These are phyloP conservation scores for Elephantulus edwardii DNA, from an alignment of 2,113 vertebrate species.

Conservation along the genomic window DNA sequence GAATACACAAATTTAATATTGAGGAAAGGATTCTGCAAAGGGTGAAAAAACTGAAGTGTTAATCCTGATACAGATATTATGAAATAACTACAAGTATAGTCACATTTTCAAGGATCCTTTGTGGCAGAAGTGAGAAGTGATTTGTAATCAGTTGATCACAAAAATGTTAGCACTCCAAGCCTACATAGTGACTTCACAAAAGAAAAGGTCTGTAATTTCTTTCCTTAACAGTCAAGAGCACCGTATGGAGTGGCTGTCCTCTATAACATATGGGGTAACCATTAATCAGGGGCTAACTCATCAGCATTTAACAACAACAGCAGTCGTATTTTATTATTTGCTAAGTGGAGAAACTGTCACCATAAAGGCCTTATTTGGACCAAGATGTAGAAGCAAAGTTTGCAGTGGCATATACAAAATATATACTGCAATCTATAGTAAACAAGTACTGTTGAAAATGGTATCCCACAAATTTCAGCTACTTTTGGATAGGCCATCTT, in stretches of 20 bases:
- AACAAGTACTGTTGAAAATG: slow-evolving; percentile 27
- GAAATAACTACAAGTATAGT: too few species aligned
- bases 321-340: slow-evolving; percentile 6
- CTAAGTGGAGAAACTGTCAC: neutral
- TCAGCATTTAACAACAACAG: neutral
- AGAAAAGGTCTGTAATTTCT: neutral
- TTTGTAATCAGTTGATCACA: too few species aligned
- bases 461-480: neutral
- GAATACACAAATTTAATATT: too few species aligned
- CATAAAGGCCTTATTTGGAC: neutral
- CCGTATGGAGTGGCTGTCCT: neutral
- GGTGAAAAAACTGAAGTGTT: too few species aligned
- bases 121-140: too few species aligned
- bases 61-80: too few species aligned
- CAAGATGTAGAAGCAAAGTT: neutral
- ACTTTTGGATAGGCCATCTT: neutral
- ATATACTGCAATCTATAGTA: neutral
- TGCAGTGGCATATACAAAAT: neutral
- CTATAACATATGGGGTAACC: neutral
- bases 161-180: too few species aligned
- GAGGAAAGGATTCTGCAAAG: too few species aligned
- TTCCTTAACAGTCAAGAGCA: neutral
- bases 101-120: too few species aligned
- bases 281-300: too few species aligned
- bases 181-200: too few species aligned